phyloP scores from a whole-genome alignment of 2,888 invertebrate genomes.

The Steinernema hermaphroditum region DNA sequence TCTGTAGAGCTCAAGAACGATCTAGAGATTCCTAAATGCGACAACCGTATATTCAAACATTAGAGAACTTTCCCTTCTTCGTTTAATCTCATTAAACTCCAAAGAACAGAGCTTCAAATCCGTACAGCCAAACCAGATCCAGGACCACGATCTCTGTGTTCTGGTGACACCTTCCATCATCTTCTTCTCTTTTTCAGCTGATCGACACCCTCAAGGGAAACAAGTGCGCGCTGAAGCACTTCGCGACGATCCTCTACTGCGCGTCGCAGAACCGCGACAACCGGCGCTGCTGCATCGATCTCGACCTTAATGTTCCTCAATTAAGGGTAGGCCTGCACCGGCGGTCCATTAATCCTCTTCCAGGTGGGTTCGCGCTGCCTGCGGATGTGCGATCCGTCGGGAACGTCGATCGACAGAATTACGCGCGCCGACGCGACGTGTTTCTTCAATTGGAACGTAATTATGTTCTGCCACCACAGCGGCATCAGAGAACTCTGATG shows the following conservation, averaged over 20 bases:
- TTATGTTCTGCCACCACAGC: conserved; percentile 65
- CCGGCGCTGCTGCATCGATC: conserved; percentile 58
- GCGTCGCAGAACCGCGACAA: conserved; percentile 64
- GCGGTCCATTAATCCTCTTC: conserved; percentile 3
- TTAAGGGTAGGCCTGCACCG: conserved; percentile 47
- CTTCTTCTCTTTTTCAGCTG: conserved; percentile 46
- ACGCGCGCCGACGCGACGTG: conserved; percentile 63
- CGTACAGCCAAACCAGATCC: no score
- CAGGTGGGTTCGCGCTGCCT: conserved; percentile 61
- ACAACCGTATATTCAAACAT: no score
- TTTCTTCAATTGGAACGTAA: conserved; percentile 63
- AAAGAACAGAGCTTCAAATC: no score
- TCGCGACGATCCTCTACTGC: conserved; percentile 63
- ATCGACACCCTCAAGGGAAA: conserved; percentile 50
- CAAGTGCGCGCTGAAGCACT: conserved; percentile 58
- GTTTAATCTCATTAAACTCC: no score
- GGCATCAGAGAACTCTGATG: conserved; percentile 55
- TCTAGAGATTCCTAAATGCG: no score
- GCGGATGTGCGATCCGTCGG: conserved; percentile 63
- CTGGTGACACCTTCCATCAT: no score
- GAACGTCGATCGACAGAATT: conserved; percentile 57
- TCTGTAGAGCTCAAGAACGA: no score
- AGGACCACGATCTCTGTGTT: no score
- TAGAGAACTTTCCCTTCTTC: no score
- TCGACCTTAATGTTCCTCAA: conserved; percentile 60